Percentiles rank a stretch among this genome's conserved stretches.
Conservation (phyloP, 2,888 invertebrate species). For the Mesoligia furuncula region DNA sequence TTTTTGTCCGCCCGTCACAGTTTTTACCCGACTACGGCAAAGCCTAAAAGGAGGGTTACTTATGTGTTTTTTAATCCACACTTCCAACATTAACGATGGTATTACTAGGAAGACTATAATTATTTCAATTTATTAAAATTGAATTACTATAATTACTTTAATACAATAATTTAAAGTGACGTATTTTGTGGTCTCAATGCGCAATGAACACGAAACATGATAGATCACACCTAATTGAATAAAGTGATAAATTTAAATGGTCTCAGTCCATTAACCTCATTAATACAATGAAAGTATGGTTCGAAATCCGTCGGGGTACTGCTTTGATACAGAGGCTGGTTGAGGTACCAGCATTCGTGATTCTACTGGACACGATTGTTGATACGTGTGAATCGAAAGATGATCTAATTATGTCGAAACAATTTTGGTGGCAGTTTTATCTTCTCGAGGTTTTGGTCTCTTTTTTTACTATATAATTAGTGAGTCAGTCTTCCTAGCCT, state of each 20-base stretch:
- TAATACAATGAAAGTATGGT: slow-evolving; percentile 32
- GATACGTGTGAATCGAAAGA: too few relatives aligned
- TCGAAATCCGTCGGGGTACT: slow-evolving; percentile 29
- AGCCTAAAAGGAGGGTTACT: too few relatives aligned
- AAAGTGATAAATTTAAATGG: slow-evolving; percentile 35
- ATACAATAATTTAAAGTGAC: not conserved
- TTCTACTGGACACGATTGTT: slow-evolving; percentile 19
- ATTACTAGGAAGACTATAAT: not conserved
- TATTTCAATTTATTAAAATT: not conserved
- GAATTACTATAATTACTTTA: not conserved
- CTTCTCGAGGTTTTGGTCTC: not conserved
- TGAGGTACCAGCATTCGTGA: slow-evolving; percentile 12
- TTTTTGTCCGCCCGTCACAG: not conserved
- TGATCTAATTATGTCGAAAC: slow-evolving; percentile 22
- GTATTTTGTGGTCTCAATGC: not conserved
- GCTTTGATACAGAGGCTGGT: slow-evolving; percentile 16
- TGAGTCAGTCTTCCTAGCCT: not conserved
- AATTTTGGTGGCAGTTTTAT: not conserved
- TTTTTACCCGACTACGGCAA: too few relatives aligned
- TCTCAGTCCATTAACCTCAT: slow-evolving; percentile 58
- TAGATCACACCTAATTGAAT: slow-evolving; percentile 41
- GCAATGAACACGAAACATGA: slow-evolving; percentile 19
- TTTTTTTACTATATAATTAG: not conserved
- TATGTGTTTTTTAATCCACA: not conserved
- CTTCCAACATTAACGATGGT: not conserved